Conservation (phyloP, 2,888 invertebrate genomes). For the Papilio demoleus region DNA sequence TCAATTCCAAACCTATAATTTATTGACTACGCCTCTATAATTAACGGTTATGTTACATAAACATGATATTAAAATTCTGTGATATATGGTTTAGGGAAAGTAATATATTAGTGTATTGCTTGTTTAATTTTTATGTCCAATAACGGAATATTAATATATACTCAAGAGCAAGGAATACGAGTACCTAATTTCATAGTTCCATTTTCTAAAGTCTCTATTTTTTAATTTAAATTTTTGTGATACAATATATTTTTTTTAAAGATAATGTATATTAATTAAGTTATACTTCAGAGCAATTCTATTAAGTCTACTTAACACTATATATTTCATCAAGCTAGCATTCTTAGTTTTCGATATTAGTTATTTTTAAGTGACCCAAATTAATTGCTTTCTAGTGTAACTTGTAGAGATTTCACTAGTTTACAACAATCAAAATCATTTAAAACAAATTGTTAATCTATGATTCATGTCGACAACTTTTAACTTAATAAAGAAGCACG, state of each 20-base stretch:
- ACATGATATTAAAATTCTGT: slow-evolving; percentile 34
- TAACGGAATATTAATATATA: slow-evolving; percentile 29
- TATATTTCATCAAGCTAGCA: too few relatives aligned
- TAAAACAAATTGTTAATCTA: slow-evolving; percentile 9
- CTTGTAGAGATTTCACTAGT: neutral
- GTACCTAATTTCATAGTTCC: too few relatives aligned
- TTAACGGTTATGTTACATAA: slow-evolving; percentile 38
- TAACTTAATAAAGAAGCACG: neutral
- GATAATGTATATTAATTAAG: too few relatives aligned
- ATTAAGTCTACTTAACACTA: too few relatives aligned
- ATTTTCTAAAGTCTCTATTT: too few relatives aligned
- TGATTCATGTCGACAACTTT: neutral
- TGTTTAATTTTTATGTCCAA: slow-evolving; percentile 10
- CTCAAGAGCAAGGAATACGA: too few relatives aligned
- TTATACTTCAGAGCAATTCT: too few relatives aligned
- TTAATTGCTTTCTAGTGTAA: too few relatives aligned
- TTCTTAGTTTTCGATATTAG: too few relatives aligned
- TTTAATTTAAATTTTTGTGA: too few relatives aligned
- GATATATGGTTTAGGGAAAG: slow-evolving; percentile 32
- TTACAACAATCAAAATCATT: slow-evolving; percentile 5
- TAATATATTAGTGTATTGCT: slow-evolving; percentile 1
- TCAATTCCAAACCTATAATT: slow-evolving; percentile 33
- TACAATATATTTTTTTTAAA: too few relatives aligned
- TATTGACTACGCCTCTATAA: slow-evolving; percentile 35
- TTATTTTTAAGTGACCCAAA: too few relatives aligned